Percentiles rank a stretch among this genome's conserved stretches.
Evolutionary conservation across 2,888 invertebrate genomes (phyloP).

Genomic region (Sphaerophoria taeniata): DNA sequence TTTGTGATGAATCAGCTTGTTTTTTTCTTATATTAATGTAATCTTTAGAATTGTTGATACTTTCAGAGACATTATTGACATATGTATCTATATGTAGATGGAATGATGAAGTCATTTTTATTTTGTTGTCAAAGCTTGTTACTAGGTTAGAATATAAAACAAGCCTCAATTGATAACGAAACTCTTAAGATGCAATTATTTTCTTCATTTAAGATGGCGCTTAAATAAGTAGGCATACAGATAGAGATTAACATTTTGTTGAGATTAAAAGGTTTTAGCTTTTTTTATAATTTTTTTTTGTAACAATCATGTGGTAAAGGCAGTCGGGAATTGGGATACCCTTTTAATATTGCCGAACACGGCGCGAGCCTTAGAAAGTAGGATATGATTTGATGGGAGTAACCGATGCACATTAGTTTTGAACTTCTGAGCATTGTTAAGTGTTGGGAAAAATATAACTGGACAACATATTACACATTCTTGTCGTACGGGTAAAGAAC

Average conservation of each 20-base stretch:
- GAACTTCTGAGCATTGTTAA: no score
- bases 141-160: background rate
- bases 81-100: background rate
- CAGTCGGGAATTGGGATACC: no score
- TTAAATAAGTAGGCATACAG: background rate
- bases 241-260: background rate
- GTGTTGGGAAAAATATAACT: no score
- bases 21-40: background rate
- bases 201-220: conserved; percentile 9
- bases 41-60: background rate
- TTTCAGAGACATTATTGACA: background rate
- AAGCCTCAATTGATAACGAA: background rate
- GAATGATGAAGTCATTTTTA: background rate
- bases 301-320: no score
- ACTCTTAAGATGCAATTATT: background rate
- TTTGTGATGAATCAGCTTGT: background rate
- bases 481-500: no score
- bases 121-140: conserved; percentile 2
- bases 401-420: no score
- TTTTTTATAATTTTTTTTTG: no score
- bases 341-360: no score
- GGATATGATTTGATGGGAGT: no score
- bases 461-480: no score
- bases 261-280: background rate
- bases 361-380: no score